Conservation (phyloP, 2,113 vertebrate genomes). For the human region GRCh38 chr4:72145001-72145500, state of each 20-base stretch:
- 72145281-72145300: too few species aligned
- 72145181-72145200: not conserved
- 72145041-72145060: not conserved
- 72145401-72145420: not conserved
- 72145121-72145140: not conserved
- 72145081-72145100: not conserved
- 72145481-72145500: not conserved
- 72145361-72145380: not conserved
- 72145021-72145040: not conserved
- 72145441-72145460: not conserved
- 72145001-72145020: not conserved
- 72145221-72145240: too few species aligned
- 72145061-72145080: not conserved
- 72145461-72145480: not conserved
- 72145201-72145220: not conserved
- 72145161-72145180: not conserved
- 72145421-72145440: not conserved
- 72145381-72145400: not conserved
- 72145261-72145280: too few species aligned
- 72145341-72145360: too few species aligned
- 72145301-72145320: too few species aligned
- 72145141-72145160: not conserved
- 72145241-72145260: too few species aligned
- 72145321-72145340: not conserved
- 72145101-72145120: not conserved